Conservation (phyloP, 2,113 vertebrate species). For the Albula glossodonta region DNA sequence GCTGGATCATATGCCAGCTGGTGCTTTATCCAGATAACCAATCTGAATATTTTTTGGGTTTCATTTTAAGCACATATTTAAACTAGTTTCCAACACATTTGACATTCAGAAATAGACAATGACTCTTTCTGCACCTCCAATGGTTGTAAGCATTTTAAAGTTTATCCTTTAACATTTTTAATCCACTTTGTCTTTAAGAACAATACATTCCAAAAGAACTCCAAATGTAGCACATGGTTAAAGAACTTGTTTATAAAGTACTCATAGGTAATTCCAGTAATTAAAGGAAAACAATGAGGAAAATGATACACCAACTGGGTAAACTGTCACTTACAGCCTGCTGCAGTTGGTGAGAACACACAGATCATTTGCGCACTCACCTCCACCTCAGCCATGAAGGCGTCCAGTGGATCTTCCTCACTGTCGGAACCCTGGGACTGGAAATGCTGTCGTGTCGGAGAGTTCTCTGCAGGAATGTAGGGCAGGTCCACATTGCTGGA, state of each 20-base stretch:
- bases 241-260: too few species aligned
- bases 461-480: slow-evolving; percentile 97
- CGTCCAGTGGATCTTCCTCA: slow-evolving; percentile 94
- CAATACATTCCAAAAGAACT: too few species aligned
- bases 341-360: background rate
- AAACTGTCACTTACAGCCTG: background rate
- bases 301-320: background rate
- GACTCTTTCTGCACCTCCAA: too few species aligned
- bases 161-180: too few species aligned
- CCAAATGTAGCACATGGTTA: too few species aligned
- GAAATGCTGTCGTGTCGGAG: slow-evolving; percentile 92
- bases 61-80: too few species aligned
- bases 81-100: too few species aligned
- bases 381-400: slow-evolving; percentile 99
- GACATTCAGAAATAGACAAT: too few species aligned
- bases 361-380: slow-evolving; percentile 57
- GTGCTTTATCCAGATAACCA: background rate
- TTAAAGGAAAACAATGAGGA: too few species aligned
- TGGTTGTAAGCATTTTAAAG: too few species aligned
- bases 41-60: background rate
- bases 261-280: too few species aligned
- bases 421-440: slow-evolving; percentile 88
- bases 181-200: too few species aligned
- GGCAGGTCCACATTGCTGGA: slow-evolving; percentile 87
- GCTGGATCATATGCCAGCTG: background rate